Percentiles rank a stretch among this genome's conserved stretches.
These are phyloP conservation scores for Erebia epiphron DNA, from an alignment of 2,888 invertebrate genomes.

Conservation along the genomic window DNA sequence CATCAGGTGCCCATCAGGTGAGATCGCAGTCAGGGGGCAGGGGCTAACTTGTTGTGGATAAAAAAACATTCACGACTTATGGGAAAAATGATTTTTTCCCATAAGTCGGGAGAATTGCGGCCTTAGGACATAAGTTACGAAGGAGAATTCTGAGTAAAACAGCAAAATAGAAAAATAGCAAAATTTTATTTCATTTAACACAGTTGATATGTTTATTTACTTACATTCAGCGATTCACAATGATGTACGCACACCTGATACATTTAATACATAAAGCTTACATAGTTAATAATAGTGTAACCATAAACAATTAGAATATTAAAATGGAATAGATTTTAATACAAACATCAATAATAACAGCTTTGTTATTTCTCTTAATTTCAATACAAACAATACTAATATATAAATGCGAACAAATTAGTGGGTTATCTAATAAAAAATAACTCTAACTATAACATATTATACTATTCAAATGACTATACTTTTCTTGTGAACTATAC, in stretches of 20 bases:
- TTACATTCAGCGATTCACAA: conserved; percentile 17
- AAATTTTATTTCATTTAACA: conserved; percentile 35
- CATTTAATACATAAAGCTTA: not conserved
- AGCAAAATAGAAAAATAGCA: conserved; percentile 36
- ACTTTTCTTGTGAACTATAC: too few relatives aligned
- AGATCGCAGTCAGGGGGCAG: too few relatives aligned
- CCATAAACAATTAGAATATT: not conserved
- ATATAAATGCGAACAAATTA: not conserved
- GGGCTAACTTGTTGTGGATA: too few relatives aligned
- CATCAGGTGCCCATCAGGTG: too few relatives aligned
- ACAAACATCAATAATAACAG: not conserved
- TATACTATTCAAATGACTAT: too few relatives aligned
- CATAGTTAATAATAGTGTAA: not conserved
- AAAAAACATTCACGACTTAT: too few relatives aligned
- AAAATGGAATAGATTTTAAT: not conserved
- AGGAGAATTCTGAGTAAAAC: conserved; percentile 19
- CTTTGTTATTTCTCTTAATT: not conserved
- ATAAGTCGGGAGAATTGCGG: too few relatives aligned
- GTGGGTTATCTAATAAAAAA: not conserved
- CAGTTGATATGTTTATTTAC: conserved; percentile 35
- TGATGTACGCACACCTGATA: not conserved
- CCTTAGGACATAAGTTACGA: too few relatives aligned
- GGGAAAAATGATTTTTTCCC: too few relatives aligned
- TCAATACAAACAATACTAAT: not conserved
- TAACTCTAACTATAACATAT: too few relatives aligned